A percentile compares a stretch with the other conserved stretches of the same genome.
phyloP scores from a whole-genome alignment of 92 coral and sea anemone species.

The Phenganax subtilis region DNA sequence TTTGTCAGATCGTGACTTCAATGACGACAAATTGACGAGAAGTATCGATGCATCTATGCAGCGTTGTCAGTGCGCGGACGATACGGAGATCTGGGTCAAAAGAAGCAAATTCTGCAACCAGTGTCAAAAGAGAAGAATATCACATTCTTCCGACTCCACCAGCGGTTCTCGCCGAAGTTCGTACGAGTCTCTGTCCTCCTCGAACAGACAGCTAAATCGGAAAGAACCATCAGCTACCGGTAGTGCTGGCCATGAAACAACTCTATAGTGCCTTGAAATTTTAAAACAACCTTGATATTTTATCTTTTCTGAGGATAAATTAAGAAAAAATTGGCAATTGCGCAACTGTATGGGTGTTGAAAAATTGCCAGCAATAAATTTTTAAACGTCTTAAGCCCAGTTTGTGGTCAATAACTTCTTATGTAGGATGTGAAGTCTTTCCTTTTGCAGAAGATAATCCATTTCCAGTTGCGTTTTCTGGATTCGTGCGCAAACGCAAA shows the following conservation, averaged over 20 bases:
- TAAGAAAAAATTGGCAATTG: no score
- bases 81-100: slow-evolving; percentile 30
- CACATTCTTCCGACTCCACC: slow-evolving; percentile 40
- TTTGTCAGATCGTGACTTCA: background rate
- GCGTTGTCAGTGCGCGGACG: slow-evolving; percentile 39
- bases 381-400: no score
- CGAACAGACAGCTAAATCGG: slow-evolving; percentile 30
- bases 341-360: no score
- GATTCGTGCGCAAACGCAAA: no score
- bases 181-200: slow-evolving; percentile 36
- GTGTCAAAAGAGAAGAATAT: slow-evolving; percentile 33
- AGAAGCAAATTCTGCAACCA: slow-evolving; percentile 28
- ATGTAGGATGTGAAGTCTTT: no score
- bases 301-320: no score
- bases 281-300: background rate
- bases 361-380: no score
- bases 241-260: slow-evolving; percentile 13
- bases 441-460: no score
- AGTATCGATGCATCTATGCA: background rate
- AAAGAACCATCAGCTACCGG: slow-evolving; percentile 23
- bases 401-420: no score
- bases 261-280: slow-evolving; percentile 2
- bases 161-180: slow-evolving; percentile 40
- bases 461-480: no score
- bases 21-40: slow-evolving; percentile 1